Conservation (phyloP, 1,140 invertebrate genomes). For the Drosophila asahinai region DNA sequence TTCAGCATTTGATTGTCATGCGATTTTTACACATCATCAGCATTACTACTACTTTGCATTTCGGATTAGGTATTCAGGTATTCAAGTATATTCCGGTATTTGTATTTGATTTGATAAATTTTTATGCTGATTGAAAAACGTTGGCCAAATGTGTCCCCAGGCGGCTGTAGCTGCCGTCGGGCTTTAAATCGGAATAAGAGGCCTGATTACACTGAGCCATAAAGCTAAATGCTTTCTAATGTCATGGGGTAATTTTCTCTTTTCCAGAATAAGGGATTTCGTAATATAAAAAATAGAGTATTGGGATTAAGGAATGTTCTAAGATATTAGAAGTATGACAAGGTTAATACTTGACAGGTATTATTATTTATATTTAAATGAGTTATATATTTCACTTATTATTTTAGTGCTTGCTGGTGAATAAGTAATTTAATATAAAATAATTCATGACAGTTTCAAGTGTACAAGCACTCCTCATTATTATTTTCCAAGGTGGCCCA, state of each 20-base stretch:
- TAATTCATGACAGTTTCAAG: not conserved
- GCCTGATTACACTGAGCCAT: slow-evolving; percentile 2
- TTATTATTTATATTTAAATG: no score
- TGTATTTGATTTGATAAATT: slow-evolving; percentile 83
- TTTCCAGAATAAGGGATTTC: not conserved
- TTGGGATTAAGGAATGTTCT: no score
- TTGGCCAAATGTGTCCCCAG: slow-evolving; percentile 77
- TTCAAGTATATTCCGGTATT: slow-evolving; percentile 29
- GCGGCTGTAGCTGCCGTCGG: slow-evolving; percentile 31
- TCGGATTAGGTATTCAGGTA: slow-evolving; percentile 27
- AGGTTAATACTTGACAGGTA: no score
- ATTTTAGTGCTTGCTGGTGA: no score
- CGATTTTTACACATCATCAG: slow-evolving; percentile 72
- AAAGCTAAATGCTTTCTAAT: not conserved
- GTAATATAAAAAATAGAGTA: no score
- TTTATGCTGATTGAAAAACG: slow-evolving; percentile 82
- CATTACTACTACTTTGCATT: slow-evolving; percentile 61
- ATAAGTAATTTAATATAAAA: not conserved
- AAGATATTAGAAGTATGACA: no score
- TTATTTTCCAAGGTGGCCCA: slow-evolving; percentile 78
- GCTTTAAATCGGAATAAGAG: slow-evolving; percentile 42
- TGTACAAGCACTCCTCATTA: slow-evolving; percentile 30
- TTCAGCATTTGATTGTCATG: slow-evolving; percentile 70
- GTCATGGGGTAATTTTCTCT: not conserved
- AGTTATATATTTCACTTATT: no score